These are phyloP conservation scores for Blomia tropicalis DNA, from an alignment of 2,888 invertebrate genomes.

Conservation along the genomic window DNA sequence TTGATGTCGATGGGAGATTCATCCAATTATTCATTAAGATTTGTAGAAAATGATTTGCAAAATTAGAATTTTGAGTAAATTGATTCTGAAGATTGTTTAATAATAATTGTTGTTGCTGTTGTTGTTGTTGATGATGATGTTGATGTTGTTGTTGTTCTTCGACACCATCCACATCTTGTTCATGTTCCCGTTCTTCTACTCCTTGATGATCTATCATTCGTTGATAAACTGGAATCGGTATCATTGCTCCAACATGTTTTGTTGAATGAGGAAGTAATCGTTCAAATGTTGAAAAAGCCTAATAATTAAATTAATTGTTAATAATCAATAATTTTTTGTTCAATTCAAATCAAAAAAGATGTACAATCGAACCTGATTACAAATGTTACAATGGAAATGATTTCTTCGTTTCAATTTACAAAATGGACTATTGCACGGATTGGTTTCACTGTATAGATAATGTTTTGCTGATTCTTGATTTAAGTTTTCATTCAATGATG, in stretches of 20 bases:
- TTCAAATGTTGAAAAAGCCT: constrained; percentile 55
- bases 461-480: neutral
- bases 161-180: neutral
- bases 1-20: constrained; percentile 9
- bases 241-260: constrained; percentile 36
- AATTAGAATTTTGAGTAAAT: constrained; percentile 2
- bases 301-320: constrained; percentile 22
- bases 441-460: neutral
- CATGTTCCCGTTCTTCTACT: neutral
- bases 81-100: neutral
- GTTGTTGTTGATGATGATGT: neutral
- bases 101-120: neutral
- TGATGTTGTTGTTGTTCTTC: constrained; percentile 25
- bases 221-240: neutral
- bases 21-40: constrained; percentile 17
- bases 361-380: constrained; percentile 51
- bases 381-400: constrained; percentile 61
- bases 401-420: constrained; percentile 61
- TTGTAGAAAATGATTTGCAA: constrained; percentile 9
- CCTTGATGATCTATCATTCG: neutral
- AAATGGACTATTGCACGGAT: constrained; percentile 50
- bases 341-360: no score
- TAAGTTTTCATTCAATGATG: neutral
- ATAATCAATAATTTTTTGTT: neutral
- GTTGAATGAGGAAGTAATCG: constrained; percentile 51